Base-by-base conservation (phyloP, 2,797 vertebrate genomes). In the Thunnus albacares region DNA sequence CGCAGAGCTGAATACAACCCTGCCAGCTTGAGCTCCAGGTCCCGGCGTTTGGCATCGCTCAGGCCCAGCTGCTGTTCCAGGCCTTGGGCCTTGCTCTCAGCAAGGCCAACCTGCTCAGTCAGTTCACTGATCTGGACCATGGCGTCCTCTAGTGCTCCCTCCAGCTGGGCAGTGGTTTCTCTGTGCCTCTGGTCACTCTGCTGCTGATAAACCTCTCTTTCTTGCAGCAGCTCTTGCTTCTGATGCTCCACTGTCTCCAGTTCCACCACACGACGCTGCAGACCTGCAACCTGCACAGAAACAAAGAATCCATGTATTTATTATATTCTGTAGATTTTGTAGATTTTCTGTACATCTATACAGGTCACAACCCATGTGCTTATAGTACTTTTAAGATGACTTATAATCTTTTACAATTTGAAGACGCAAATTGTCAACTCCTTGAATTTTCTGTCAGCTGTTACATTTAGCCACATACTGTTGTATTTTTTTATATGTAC, bases 41-140 rank as follows among this genome's bases (percentile, higher is more conserved):
- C 93, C 9, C 67, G 79, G 60, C 83, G 79, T 28, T 87, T 79
- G 1, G 79, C 73, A 26, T 96, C 76, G 0, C 90, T 89, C 47
- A 60, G 77, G 57, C 79, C 83, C 58, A 97, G 92, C 76, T 96
- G 95, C 66, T 91, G 88, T 53, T 96, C 94, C 52, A 97, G 90
- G 20, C 70, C 80, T 24, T 64, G 90, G 5, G 87, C 70, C 17
- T 69, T 92, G 49, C 73, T 82, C 73, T 95, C 83, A 43, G 94
- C 85, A 0, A 91, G 53, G 49, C 91, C 93, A 17, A 94, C 89
- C 69, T 83, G 85, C 24, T 90, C 77, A 57, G 78, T 91, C 61
- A 96, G 89, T 10, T 93, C 82, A 4, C 91, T 77, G 0, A 91
- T 83, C 72, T 84, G 78, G 28, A 56, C 52, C 49, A 56, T 58